Conservation (phyloP, 2,113 vertebrate species). For the Hippocampus barbouri region DNA sequence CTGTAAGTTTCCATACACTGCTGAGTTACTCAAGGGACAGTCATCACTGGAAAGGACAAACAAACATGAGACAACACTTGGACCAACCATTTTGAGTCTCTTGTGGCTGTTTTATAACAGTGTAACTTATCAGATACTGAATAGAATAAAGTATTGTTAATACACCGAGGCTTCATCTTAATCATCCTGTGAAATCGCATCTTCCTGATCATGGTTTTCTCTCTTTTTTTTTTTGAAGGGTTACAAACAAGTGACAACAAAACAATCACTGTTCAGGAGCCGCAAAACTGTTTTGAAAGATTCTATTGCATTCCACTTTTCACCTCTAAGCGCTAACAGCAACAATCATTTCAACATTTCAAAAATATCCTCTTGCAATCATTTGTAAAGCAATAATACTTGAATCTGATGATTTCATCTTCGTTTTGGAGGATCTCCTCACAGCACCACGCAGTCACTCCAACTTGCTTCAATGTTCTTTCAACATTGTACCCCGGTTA, state of each 20-base stretch:
- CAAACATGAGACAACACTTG: slow-evolving; percentile 32
- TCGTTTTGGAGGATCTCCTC: no score
- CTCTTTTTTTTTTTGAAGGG: no score
- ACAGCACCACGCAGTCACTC: no score
- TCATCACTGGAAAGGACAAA: slow-evolving; percentile 38
- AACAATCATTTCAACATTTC: no score
- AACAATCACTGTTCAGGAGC: no score
- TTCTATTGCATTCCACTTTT: no score
- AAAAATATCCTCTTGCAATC: no score
- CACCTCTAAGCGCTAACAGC: no score
- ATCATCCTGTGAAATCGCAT: slow-evolving; percentile 15
- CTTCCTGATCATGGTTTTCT: slow-evolving; percentile 29
- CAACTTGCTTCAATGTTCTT: not conserved
- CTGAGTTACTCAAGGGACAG: slow-evolving; percentile 20
- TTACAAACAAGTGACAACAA: no score
- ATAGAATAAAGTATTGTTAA: slow-evolving; percentile 28
- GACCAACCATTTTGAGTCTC: slow-evolving; percentile 37
- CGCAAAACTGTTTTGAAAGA: no score
- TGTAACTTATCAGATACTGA: slow-evolving; percentile 46
- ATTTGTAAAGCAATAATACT: no score
- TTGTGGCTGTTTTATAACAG: slow-evolving; percentile 25
- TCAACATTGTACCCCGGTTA: not conserved
- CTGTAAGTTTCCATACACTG: slow-evolving; percentile 13
- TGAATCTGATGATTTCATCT: no score
- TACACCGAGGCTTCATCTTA: slow-evolving; percentile 20